Conservation (phyloP, 2,888 invertebrate species). For the Callinectes sapidus region DNA sequence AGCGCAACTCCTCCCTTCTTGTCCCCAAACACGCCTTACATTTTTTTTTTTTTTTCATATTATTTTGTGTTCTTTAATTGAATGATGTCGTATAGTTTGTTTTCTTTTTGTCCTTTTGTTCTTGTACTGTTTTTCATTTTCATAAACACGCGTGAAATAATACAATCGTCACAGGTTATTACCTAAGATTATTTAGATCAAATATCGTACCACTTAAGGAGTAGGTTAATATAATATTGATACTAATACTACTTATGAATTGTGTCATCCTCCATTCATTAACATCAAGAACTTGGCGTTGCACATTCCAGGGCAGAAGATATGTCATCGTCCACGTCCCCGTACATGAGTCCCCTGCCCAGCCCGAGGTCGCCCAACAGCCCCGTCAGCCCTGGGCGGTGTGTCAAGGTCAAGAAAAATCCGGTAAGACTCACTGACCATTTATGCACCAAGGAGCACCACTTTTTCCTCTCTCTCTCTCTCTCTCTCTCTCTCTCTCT, state of each 20-base stretch:
- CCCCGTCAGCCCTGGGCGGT: constrained; percentile 66
- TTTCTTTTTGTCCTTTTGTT: too few species aligned
- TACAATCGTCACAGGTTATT: too few species aligned
- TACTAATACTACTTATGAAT: background rate
- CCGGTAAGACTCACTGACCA: constrained; percentile 60
- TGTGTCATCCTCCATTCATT: too few species aligned
- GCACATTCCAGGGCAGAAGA: background rate
- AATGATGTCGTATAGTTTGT: too few species aligned
- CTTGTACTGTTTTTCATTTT: too few species aligned
- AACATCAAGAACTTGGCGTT: background rate
- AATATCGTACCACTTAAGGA: too few species aligned
- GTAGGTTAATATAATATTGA: too few species aligned
- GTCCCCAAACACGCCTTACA: background rate
- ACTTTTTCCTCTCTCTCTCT: background rate
- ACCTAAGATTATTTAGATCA: too few species aligned
- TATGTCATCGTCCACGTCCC: constrained; percentile 56
- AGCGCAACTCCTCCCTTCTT: background rate
- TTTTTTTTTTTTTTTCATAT: background rate
- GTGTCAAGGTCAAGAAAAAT: constrained; percentile 72
- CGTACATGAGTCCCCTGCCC: constrained; percentile 62
- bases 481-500: background rate
- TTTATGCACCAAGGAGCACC: background rate
- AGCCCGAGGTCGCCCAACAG: constrained; percentile 57
- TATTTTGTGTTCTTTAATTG: background rate
- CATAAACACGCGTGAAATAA: too few species aligned